Evolutionary conservation across 2,113 vertebrate genomes (phyloP), one percentile per base, ranked within the genome.

Genomic region (Otis tarda): DNA sequence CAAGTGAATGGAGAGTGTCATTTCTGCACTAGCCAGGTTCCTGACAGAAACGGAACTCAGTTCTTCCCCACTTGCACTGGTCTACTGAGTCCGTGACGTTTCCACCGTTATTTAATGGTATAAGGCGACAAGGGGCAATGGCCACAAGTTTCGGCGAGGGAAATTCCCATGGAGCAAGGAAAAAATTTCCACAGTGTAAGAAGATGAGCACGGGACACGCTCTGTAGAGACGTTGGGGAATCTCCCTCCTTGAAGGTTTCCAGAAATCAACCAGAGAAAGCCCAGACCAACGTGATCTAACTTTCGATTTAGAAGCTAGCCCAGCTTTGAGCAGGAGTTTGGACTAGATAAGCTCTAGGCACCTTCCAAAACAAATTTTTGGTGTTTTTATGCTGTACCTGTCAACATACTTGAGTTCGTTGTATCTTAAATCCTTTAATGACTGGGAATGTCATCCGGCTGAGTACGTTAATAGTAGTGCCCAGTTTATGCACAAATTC

Each of bases 191-290:
- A 27, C 43, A 16, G 14, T 31, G 43, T 28, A 67, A 61, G n/a
- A 5, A 16, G 7, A 4, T 63, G 59, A 78, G 28, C 28, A 68
- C 0, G 0, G 45, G 35, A n/a, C 30, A 7, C 1, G 0, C 7
- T 71, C n/a, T 82, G 21, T 43, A 59, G 19, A 55, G 49, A 73
- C 17, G 7, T 25, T 65, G 45, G 30, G 23, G 21, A 81, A 41
- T 83, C 33, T 83, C 33, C 21, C 6, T 79, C 37, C 37, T 52
- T 60, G 25, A 59, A 56, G 15, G 31, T 43, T 55, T 60, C 57
- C 52, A 60, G 3, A 59, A 18, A 23, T 60, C 49, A 63, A 8
- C 50, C 27, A 45, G 61, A 50, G 50, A 53, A 87, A 49, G 16
- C 22, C 28, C 24, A 43, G 39, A n/a, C 33, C 30, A 65, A 33